Base-by-base conservation (phyloP, 1,140 invertebrate species). In the Sycophaga agraensis region DNA sequence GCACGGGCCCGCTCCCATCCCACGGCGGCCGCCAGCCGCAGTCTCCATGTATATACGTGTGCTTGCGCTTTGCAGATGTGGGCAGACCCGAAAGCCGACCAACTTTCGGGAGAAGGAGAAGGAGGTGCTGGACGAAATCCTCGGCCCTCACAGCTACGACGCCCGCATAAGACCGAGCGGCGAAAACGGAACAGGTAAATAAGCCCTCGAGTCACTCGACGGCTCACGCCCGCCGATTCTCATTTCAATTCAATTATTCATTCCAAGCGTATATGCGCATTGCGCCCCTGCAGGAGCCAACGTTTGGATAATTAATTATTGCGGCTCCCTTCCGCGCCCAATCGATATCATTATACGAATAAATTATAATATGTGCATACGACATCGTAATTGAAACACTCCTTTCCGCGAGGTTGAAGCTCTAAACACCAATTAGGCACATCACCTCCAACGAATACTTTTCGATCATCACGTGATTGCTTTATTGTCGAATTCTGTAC, bases 91-190 rank as follows among this genome's bases (percentile, higher is more conserved):
- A n/a, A 66, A 2, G 55, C 90, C 89, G 80, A 87, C 90, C 76
- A 94, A 94, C 84, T 94, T 91, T 82, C 86, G 93, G 68, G 91
- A 94, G 84, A 95, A 92, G 81, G 93, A 96, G 83, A 96, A 96
- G 79, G 88, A 93, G 81, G 92, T 96, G 70, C 82, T 97, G 79
- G 94, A 97, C 82, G 88, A 91, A 81, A 96, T 96, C 78, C 85
- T 97, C 68, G 92, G 93, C 65, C 89, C 89, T 61, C 90, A 91
- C 66, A 86, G 89, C 66, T 96, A 96, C 86, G 94, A 97, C 83
- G 92, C 92, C 63, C 84, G 93, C 69, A 97, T 97, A 75, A 83
- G 93, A 76, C 93, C 93, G 42, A 93, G 92, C 55, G 94, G 93
- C 66, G 89, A 93, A 78, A 95, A 96, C 77, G 91, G 90, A 74